Evolutionary conservation across 2,888 invertebrate species (phyloP), one percentile per base, ranked within the genome.

Genomic region (Bellardia bayeri): DNA sequence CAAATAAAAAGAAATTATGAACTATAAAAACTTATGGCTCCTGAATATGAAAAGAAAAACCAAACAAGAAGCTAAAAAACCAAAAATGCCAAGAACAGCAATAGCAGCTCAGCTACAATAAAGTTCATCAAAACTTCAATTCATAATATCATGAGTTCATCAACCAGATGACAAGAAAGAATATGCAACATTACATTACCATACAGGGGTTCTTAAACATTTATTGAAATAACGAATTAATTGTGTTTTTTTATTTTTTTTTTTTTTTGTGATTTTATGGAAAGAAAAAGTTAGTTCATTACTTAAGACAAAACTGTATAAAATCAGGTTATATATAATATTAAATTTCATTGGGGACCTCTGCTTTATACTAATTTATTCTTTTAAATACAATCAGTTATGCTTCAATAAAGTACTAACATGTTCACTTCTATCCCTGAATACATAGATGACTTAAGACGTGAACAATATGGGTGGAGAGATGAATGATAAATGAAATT

Each of bases 121-220:
- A n/a, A 6, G 51, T 51, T n/a, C 51, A 51, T n/a, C 14, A 51
- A n/a, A 51, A 51, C 61, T 61, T 61, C 33, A 69, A 69, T 51
- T 54, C 51, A 69, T 69, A 49, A 69, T 69, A 49, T 54, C 69
- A 54, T n/a, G 30, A 54, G 69, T 69, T 69, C 69, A 69, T 69
- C 69, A 69, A 69, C 69, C 51, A 69, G 33, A 49, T 69, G 54
- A 49, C 68, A 68, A 45, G 45, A 68, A 45, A 49, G 45, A 69
- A 69, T 6, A 33, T 51, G 54, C n/a, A 33, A 49, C 14, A 54
- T 61, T 61, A 33, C 14, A 51, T n/a, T 1, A 13, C 51, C n/a
- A 51, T n/a, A 0, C 51, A 51, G 51, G 3, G 14, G 5, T 6
- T 51, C 51, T 51, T n/a, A 51, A 51, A 6, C 51, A 51, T 51